Percentiles rank a stretch among this genome's conserved stretches.
These are phyloP conservation scores for Bibio marci DNA, from an alignment of 2,888 invertebrate genomes.

Conservation along the genomic window DNA sequence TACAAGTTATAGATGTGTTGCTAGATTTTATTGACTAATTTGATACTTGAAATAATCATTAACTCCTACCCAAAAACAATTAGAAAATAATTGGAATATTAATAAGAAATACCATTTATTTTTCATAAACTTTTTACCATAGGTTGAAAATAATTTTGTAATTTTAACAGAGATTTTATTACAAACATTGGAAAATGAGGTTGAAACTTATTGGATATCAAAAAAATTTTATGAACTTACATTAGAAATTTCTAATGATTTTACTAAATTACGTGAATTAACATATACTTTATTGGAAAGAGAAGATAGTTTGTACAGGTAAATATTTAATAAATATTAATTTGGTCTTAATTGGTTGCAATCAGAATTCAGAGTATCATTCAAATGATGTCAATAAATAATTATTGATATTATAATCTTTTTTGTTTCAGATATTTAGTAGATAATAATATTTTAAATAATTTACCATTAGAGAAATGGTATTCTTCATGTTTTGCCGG, in stretches of 20 bases:
- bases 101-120: too few relatives aligned
- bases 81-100: too few relatives aligned
- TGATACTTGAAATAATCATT: too few relatives aligned
- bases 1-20: too few relatives aligned
- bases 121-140: too few relatives aligned
- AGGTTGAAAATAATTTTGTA: constrained; percentile 39
- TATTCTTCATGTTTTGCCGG: constrained; percentile 71
- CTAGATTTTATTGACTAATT: too few relatives aligned
- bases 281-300: constrained; percentile 51
- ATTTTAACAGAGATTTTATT: constrained; percentile 51
- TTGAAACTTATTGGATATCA: constrained; percentile 70
- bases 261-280: constrained; percentile 46
- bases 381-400: too few relatives aligned
- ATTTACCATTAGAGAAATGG: constrained; percentile 58
- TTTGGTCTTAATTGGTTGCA: too few relatives aligned
- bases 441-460: constrained; percentile 43
- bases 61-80: too few relatives aligned
- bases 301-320: too few relatives aligned
- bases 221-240: constrained; percentile 58
- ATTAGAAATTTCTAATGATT: constrained; percentile 44
- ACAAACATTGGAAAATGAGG: constrained; percentile 53
- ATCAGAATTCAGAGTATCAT: too few relatives aligned
- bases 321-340: too few relatives aligned
- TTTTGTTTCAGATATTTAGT: constrained; percentile 39
- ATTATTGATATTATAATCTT: constrained; percentile 2